These are phyloP conservation scores for Channa maculata DNA, from an alignment of 2,113 vertebrate genomes.

Conservation along the genomic window DNA sequence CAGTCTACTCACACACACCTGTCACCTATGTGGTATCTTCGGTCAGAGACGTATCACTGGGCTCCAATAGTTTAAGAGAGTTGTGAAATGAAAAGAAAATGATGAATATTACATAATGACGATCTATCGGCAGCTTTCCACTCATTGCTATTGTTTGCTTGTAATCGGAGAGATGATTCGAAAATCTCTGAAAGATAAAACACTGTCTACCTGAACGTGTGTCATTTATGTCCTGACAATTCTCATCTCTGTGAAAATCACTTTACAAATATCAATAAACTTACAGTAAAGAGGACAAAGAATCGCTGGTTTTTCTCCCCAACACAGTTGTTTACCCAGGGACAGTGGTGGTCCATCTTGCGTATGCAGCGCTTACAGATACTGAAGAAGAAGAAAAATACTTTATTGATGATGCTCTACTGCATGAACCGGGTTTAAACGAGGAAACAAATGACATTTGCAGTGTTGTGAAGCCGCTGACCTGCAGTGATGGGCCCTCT, in stretches of 20 bases:
- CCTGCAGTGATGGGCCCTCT: constrained; percentile 96
- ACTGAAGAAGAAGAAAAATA: constrained; percentile 12
- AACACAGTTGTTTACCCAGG: constrained; percentile 55
- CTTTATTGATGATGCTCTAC: no score
- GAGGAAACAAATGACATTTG: no score
- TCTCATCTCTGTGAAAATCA: not conserved
- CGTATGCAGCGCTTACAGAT: constrained; percentile 53
- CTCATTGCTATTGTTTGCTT: not conserved
- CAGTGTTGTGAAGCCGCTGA: constrained; percentile 43
- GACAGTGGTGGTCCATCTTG: constrained; percentile 54
- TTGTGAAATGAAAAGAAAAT: not conserved
- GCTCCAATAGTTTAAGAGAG: not conserved
- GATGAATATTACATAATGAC: not conserved
- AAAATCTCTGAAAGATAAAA: no score
- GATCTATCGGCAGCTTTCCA: no score
- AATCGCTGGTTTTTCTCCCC: constrained; percentile 55
- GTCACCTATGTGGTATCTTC: constrained; percentile 4
- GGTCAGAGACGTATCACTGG: not conserved
- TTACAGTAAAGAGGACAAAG: constrained; percentile 52
- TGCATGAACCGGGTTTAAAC: no score
- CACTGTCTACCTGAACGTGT: no score
- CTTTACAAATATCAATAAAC: not conserved
- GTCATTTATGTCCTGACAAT: no score
- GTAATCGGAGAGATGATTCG: not conserved
- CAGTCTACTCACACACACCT: constrained; percentile 15